These are phyloP conservation scores for Bufotes viridis DNA, from an alignment of 2,797 vertebrate species.

Conservation along the genomic window DNA sequence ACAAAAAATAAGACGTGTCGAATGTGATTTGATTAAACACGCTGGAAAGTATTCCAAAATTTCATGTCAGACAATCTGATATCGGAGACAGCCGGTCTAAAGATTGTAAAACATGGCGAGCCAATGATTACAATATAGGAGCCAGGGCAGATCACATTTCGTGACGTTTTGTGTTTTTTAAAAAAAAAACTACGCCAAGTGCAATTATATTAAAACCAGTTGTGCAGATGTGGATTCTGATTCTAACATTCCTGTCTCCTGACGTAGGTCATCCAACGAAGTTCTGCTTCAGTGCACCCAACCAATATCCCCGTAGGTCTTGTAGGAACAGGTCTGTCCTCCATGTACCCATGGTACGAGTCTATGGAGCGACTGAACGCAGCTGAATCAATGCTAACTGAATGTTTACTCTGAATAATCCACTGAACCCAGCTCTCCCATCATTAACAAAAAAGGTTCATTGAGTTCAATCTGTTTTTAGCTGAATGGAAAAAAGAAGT, in stretches of 20 bases:
- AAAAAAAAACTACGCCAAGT: neutral
- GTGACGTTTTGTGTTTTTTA: neutral
- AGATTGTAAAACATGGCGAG: neutral
- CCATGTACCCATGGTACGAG: neutral
- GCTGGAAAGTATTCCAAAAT: constrained; percentile 34
- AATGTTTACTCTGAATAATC: neutral
- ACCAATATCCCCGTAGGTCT: neutral
- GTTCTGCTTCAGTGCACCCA: neutral
- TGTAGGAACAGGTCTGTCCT: neutral
- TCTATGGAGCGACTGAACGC: neutral
- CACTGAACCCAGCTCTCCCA: neutral
- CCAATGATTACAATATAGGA: constrained; percentile 15
- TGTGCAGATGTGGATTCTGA: neutral
- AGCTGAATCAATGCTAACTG: neutral
- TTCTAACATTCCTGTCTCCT: neutral
- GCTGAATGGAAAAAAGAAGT: neutral
- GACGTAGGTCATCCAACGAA: neutral
- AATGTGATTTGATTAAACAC: constrained; percentile 10
- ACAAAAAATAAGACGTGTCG: constrained; percentile 21
- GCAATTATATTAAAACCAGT: constrained; percentile 19
- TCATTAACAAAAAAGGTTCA: neutral
- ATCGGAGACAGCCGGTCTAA: constrained; percentile 22
- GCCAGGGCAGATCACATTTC: neutral
- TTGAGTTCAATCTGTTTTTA: neutral
- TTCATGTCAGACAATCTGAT: constrained; percentile 12